Conservation (phyloP, 2,113 vertebrate genomes). For the Mormyrus iriodes region DNA sequence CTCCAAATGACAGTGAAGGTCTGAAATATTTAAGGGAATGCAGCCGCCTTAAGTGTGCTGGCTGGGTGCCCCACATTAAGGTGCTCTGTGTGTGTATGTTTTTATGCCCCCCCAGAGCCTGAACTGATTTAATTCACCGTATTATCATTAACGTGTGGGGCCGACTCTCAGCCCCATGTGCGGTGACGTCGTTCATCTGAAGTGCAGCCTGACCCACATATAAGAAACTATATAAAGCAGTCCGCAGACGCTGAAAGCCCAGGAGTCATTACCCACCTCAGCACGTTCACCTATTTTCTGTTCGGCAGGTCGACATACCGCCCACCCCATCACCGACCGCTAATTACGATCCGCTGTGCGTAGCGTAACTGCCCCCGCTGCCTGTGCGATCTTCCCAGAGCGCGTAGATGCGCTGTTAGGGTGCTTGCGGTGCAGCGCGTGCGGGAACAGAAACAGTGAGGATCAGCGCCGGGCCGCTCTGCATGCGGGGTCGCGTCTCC, state of each 20-base stretch:
- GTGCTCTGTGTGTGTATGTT: background rate
- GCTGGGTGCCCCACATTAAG: background rate
- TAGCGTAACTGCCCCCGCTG: slow-evolving; percentile 35
- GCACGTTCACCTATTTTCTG: slow-evolving; percentile 41
- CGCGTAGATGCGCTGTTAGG: slow-evolving; percentile 35
- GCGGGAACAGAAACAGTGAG: slow-evolving; percentile 56
- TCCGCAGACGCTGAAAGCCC: background rate
- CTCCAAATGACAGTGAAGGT: background rate
- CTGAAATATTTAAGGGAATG: background rate
- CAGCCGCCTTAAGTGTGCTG: background rate
- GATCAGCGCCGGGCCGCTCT: slow-evolving; percentile 48
- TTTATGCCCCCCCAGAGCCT: background rate
- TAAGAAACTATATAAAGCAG: background rate
- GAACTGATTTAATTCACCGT: background rate
- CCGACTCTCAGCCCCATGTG: background rate
- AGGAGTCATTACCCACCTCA: background rate
- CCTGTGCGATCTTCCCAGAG: slow-evolving; percentile 35
- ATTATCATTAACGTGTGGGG: background rate
- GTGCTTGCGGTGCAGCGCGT: slow-evolving; percentile 48
- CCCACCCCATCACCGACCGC: slow-evolving; percentile 22
- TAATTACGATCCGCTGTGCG: slow-evolving; percentile 31
- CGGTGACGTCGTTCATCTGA: background rate
- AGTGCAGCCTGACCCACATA: background rate
- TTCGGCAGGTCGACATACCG: slow-evolving; percentile 17
- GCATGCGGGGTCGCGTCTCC: slow-evolving; percentile 41